A percentile compares a stretch with the other conserved stretches of the same genome.
phyloP scores from a whole-genome alignment of 2,888 invertebrate genomes.

The Neoitamus cyanurus region DNA sequence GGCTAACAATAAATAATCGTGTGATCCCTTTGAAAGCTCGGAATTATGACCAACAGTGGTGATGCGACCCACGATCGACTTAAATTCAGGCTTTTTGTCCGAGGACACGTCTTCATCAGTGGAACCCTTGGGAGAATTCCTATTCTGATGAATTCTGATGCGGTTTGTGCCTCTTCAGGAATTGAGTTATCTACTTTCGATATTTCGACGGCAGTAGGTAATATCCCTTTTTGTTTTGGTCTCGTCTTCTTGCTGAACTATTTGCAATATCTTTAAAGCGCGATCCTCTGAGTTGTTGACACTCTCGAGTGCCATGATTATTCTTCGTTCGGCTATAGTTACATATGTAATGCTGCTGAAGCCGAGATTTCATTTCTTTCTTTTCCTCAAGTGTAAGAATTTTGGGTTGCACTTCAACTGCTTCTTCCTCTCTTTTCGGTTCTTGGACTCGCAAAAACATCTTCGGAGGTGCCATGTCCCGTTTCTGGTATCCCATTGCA shows the following conservation, averaged over 20 bases:
- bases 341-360: slow-evolving; percentile 81
- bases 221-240: slow-evolving; percentile 58
- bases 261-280: slow-evolving; percentile 81
- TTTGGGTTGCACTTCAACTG: slow-evolving; percentile 70
- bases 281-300: slow-evolving; percentile 86
- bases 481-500: slow-evolving; percentile 84
- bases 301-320: slow-evolving; percentile 87
- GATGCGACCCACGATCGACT: slow-evolving; percentile 62
- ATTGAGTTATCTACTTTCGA: slow-evolving; percentile 12
- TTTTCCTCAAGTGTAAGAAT: slow-evolving; percentile 79
- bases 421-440: slow-evolving; percentile 56
- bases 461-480: slow-evolving; percentile 74
- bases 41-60: slow-evolving; percentile 77
- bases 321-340: slow-evolving; percentile 81
- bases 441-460: slow-evolving; percentile 66
- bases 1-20: slow-evolving; percentile 78
- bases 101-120: slow-evolving; percentile 54
- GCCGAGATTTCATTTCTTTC: slow-evolving; percentile 73
- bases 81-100: slow-evolving; percentile 59
- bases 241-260: slow-evolving; percentile 77
- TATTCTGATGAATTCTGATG: slow-evolving; percentile 50
- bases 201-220: background rate
- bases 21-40: slow-evolving; percentile 79
- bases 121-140: slow-evolving; percentile 58
- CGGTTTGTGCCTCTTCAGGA: slow-evolving; percentile 29